Evolutionary conservation across 2,113 vertebrate genomes (phyloP), one percentile per base, ranked within the genome.

Genomic region (Plestiodon gilberti): DNA sequence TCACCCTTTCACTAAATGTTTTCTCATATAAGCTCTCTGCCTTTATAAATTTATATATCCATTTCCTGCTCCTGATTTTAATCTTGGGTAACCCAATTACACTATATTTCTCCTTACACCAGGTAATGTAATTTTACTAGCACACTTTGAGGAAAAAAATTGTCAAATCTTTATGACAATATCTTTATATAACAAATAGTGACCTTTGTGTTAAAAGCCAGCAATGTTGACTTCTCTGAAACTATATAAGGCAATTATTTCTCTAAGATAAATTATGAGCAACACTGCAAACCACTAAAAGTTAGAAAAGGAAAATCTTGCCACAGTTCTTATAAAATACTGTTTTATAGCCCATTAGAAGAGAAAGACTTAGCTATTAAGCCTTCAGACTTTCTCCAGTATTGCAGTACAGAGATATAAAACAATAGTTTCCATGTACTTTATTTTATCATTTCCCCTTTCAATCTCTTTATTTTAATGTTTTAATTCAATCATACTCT

Each of bases 181-280:
- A 74, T 80, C 43, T 65, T 80, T 65, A 64, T 78, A 73, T 84
- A 79, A 84, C 48, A 78, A 87, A 65, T 6, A 70, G 70, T 85
- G 43, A 82, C 2, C 13, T 84, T 84, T 57, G 17, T 22, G 48
- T n/a, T 4, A 73, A 55, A 86, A 89, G 3, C 6, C 35, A 20
- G 69, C 79, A 7, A 14, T 59, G 1, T 10, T 30, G 67, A 88
- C 79, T 57, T 4, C 85, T 2, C 30, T 30, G 5, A 23, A 59
- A 80, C 2, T 1, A 75, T 74, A 74, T n/a, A 38, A 78, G 88
- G 0, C 35, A 69, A 62, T 88, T 82, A 61, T 40, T 75, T 65
- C 17, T n/a, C 9, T 59, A 61, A 71, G 79, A 82, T 7, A 81
- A 77, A 71, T 52, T 81, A 64, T 59, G 10, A 25, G n/a, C 7